Base-by-base conservation (phyloP, 1,140 invertebrate species). In the Trialeurodes vaporariorum region DNA sequence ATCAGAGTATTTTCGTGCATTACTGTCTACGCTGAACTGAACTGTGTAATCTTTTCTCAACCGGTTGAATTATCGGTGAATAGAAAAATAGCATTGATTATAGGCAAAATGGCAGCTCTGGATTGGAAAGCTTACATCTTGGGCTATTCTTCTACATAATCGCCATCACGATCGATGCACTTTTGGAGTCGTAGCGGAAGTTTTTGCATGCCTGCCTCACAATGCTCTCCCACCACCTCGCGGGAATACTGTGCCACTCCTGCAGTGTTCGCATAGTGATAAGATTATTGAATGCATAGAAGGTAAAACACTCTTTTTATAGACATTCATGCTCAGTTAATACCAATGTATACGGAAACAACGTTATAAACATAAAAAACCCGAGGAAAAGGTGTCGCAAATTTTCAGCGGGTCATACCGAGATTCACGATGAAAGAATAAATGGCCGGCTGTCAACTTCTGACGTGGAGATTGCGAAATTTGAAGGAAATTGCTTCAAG, bases 101-200 rank as follows among this genome's bases (percentile, higher is more conserved):
- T n/a, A n/a, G n/a, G n/a, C n/a, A n/a, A n/a, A n/a, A n/a, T n/a
- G n/a, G n/a, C n/a, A n/a, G n/a, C n/a, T n/a, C n/a, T n/a, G n/a
- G n/a, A n/a, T n/a, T n/a, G n/a, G n/a, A n/a, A n/a, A n/a, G n/a
- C n/a, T n/a, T n/a, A n/a, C n/a, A n/a, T n/a, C n/a, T n/a, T n/a
- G n/a, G n/a, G n/a, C n/a, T n/a, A n/a, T n/a, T n/a, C n/a, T n/a
- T n/a, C n/a, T n/a, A n/a, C n/a, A n/a, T n/a, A n/a, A n/a, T n/a
- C n/a, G n/a, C n/a, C n/a, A n/a, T n/a, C n/a, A n/a, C n/a, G 27
- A 65, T 72, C 59, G 9, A 72, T 59, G 61, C 64, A 68, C 40
- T 70, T 72, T 22, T 67, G 24, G 27, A 62, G 65, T 25, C 69
- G 61, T 64, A 59, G 9, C 11, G 69, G n/a, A 0, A 68, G 66